Evolutionary conservation across 2,113 vertebrate genomes (phyloP), one percentile per base, ranked within the genome.

Genomic region (Casuarius casuarius): DNA sequence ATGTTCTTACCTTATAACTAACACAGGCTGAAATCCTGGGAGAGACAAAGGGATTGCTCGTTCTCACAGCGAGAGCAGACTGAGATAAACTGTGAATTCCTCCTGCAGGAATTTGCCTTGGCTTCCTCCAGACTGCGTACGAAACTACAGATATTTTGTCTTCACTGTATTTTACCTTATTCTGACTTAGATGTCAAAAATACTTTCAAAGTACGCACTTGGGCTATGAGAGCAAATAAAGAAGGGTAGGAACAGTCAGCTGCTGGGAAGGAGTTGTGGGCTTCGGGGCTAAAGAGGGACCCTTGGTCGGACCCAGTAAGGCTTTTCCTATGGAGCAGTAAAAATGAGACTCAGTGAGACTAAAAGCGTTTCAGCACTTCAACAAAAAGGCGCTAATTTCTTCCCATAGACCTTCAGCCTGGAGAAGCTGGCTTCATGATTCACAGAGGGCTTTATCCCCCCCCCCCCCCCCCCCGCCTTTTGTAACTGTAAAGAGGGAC

Each of bases 401-500:
- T 74, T 77, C 38, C 86, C 26, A 16, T 49, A 89, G n/a, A 65
- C 73, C 86, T 88, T 91, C 85, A 84, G 23, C 54, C 74, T 59
- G 73, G 65, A 97, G 91, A 86, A 94, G 35, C 61, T 68, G 51
- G n/a, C 68, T 82, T 96, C 52, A 19, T 68, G n/a, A 77, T 88
- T 93, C 74, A 65, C 56, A 95, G 97, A 90, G 10, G 29, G 42
- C 28, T 63, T 68, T 38, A 38, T 38, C 8, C 38, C 38, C 38
- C 38, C 38, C 38, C 38, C 38, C 38, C 38, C 38, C 38, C 38
- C 38, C 38, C 38, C 38, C 38, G 7, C 38, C 33, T 82, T 92
- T 54, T 67, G 3, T 73, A 79, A 35, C 81, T 97, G 74, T 94
- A 76, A 95, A 96, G 67, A 87, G 52, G 61, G 84, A 86, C 91